phyloP scores from a whole-genome alignment of 2,888 invertebrate genomes.

The Pyrocoelia pectoralis region DNA sequence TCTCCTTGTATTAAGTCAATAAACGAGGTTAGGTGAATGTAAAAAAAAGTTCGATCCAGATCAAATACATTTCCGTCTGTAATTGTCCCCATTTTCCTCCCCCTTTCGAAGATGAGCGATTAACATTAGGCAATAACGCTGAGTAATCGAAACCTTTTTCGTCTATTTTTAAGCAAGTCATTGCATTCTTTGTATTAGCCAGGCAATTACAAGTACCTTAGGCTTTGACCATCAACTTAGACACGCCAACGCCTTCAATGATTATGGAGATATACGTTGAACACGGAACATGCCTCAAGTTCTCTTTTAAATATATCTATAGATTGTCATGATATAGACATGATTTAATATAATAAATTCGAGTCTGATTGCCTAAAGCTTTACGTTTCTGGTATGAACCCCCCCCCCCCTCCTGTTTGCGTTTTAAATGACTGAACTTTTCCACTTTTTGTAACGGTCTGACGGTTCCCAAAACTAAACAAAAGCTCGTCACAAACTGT shows the following conservation, averaged over 20 bases:
- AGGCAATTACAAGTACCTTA: constrained; percentile 26
- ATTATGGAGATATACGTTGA: constrained; percentile 12
- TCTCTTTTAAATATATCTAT: constrained; percentile 27
- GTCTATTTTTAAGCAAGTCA: constrained; percentile 26
- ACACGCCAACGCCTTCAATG: constrained; percentile 36
- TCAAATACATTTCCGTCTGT: not conserved
- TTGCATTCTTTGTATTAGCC: constrained; percentile 31
- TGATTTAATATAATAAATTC: not conserved
- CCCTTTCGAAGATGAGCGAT: not conserved
- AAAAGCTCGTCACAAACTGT: not conserved
- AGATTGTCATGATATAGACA: constrained; percentile 21
- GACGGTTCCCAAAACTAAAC: not conserved
- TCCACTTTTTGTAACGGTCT: too few species aligned
- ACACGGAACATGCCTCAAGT: constrained; percentile 27
- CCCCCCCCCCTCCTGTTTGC: too few species aligned
- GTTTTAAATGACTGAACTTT: too few species aligned
- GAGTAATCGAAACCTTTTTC: constrained; percentile 26
- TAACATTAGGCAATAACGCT: constrained; percentile 15
- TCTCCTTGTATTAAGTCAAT: not conserved
- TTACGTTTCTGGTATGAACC: not conserved
- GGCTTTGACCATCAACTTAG: constrained; percentile 30
- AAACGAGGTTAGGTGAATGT: constrained; percentile 1
- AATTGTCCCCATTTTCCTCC: not conserved
- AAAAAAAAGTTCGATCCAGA: not conserved
- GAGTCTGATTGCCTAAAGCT: not conserved